Evolutionary conservation across 1,140 invertebrate species (phyloP).

Genomic region (Panagrolaimus sp.): DNA sequence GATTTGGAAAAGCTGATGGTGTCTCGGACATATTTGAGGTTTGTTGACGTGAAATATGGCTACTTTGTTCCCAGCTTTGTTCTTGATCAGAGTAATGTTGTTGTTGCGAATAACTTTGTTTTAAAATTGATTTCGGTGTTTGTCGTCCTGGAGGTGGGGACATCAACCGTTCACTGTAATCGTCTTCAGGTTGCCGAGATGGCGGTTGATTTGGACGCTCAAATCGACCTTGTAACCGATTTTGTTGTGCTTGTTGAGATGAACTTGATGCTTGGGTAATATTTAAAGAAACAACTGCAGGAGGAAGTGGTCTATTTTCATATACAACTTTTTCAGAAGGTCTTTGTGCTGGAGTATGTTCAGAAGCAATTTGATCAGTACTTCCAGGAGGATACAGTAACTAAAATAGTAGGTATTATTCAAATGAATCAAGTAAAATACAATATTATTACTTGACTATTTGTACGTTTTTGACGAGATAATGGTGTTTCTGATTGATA

Average conservation of each 20-base stretch:
- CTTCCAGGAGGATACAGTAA: constrained; percentile 20
- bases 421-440: neutral
- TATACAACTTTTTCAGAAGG: constrained; percentile 27
- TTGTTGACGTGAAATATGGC: constrained; percentile 12
- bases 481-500: constrained; percentile 4
- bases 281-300: constrained; percentile 20
- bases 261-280: constrained; percentile 9
- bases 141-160: constrained; percentile 29
- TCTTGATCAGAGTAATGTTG: constrained; percentile 21
- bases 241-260: neutral
- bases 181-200: constrained; percentile 26
- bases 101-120: constrained; percentile 23
- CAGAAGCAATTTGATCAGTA: constrained; percentile 29
- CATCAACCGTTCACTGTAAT: constrained; percentile 43
- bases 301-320: constrained; percentile 29
- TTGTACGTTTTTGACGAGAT: constrained; percentile 3
- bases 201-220: constrained; percentile 20
- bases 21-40: constrained; percentile 18
- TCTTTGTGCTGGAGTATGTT: constrained; percentile 26
- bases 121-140: constrained; percentile 31
- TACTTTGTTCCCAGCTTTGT: constrained; percentile 25
- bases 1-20: constrained; percentile 17
- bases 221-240: too few species aligned
- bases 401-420: neutral
- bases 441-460: neutral